Conservation (phyloP, 1,140 invertebrate species). For the Pachyrhynchus sulphureomaculatus region DNA sequence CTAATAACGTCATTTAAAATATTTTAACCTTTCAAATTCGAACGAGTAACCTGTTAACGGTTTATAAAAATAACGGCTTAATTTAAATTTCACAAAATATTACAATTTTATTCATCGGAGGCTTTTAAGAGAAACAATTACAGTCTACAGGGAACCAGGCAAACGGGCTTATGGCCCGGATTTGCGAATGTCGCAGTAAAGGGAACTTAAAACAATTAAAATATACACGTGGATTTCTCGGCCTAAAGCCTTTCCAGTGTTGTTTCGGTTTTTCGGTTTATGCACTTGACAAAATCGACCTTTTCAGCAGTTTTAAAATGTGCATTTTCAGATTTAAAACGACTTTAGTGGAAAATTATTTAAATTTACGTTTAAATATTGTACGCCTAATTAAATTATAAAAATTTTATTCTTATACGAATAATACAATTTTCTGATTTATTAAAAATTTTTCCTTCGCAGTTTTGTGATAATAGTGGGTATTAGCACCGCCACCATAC, state of each 20-base stretch:
- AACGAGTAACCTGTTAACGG: no score
- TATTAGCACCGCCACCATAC: no score
- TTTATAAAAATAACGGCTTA: conserved; percentile 7
- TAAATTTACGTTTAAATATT: no score
- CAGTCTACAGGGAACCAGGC: neutral
- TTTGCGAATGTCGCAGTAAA: conserved; percentile 6
- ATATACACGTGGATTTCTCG: neutral
- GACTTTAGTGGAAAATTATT: no score
- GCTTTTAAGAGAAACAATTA: conserved; percentile 3
- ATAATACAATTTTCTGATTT: no score
- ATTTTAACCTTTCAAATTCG: no score
- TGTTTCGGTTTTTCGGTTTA: conserved; percentile 1
- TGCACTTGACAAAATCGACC: neutral
- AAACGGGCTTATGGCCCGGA: neutral
- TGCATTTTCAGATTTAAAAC: no score
- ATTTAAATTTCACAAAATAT: conserved; percentile 4
- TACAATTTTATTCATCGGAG: conserved; percentile 1
- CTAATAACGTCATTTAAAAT: no score
- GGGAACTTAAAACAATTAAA: conserved; percentile 8
- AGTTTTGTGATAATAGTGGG: no score
- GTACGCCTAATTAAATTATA: no score
- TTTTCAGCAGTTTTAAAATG: neutral
- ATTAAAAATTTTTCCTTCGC: no score
- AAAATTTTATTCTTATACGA: no score
- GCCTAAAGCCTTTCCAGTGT: neutral